These are phyloP conservation scores for Poeciliopsis turneri DNA, from an alignment of 2,797 vertebrate genomes.

Conservation along the genomic window DNA sequence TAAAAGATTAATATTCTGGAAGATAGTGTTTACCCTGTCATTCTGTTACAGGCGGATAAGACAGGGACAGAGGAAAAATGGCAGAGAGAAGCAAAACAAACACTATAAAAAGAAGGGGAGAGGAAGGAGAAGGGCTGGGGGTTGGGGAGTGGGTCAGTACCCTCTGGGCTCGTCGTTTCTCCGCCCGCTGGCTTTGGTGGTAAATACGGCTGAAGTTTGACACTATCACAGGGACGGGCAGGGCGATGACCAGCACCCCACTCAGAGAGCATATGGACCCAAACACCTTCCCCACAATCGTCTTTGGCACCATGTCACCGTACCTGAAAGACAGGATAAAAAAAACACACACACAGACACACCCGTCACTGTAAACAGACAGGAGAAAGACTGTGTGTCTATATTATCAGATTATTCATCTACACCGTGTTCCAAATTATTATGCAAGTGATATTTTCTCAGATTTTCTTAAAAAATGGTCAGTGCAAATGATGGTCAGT, in stretches of 20 bases:
- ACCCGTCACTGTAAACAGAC: slow-evolving; percentile 36
- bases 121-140: neutral
- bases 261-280: slow-evolving; percentile 96
- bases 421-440: too few relatives aligned
- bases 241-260: slow-evolving; percentile 94
- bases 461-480: too few relatives aligned
- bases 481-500: too few relatives aligned
- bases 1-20: slow-evolving; percentile 69
- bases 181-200: slow-evolving; percentile 95
- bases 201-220: slow-evolving; percentile 98
- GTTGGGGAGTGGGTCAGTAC: slow-evolving; percentile 67
- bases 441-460: too few relatives aligned
- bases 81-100: slow-evolving; percentile 58
- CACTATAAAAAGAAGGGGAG: slow-evolving; percentile 24
- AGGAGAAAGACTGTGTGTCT: slow-evolving; percentile 11
- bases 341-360: slow-evolving; percentile 8
- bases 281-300: slow-evolving; percentile 96
- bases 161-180: slow-evolving; percentile 94
- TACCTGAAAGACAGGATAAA: slow-evolving; percentile 81
- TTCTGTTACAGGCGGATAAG: slow-evolving; percentile 69
- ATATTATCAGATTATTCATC: neutral
- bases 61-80: slow-evolving; percentile 54
- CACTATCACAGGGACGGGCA: slow-evolving; percentile 95
- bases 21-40: slow-evolving; percentile 71
- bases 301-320: slow-evolving; percentile 98